Evolutionary conservation across 2,797 vertebrate species (phyloP).

Genomic region (Pterois miles): DNA sequence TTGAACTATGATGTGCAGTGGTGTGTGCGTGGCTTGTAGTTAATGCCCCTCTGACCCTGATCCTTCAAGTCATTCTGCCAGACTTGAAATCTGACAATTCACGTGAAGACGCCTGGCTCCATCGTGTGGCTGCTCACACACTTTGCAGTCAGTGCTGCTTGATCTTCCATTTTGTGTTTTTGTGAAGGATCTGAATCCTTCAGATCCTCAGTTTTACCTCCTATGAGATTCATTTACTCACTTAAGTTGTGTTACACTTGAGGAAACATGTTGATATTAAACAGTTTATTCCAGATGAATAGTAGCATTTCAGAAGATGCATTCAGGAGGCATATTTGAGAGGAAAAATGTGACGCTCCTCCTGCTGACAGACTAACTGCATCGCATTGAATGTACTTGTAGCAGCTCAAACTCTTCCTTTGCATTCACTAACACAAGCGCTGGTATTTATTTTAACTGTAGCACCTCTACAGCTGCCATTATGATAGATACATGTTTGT

Average conservation of each 20-base stretch:
- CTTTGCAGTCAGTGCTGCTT: not conserved
- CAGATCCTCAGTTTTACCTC: not conserved
- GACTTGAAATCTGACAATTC: not conserved
- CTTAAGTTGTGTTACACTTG: not conserved
- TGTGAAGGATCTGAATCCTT: not conserved
- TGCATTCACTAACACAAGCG: not conserved
- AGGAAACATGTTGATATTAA: not conserved
- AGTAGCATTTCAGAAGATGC: not conserved
- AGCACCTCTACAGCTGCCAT: too few species aligned
- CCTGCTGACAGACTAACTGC: not conserved
- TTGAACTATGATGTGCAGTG: not conserved
- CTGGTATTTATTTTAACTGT: not conserved
- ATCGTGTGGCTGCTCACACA: slow-evolving; percentile 62
- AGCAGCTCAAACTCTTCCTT: not conserved
- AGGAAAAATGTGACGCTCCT: not conserved
- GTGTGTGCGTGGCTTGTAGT: not conserved
- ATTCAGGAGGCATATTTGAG: not conserved
- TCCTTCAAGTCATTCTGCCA: not conserved
- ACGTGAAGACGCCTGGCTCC: slow-evolving; percentile 48
- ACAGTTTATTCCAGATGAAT: not conserved
- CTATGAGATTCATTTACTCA: not conserved
- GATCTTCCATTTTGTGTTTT: slow-evolving; percentile 69
- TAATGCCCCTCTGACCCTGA: not conserved
- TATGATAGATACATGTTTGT: too few species aligned
- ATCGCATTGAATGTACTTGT: not conserved